These are phyloP conservation scores for Agonopterix arenella DNA, from an alignment of 2,888 invertebrate species.

Conservation along the genomic window DNA sequence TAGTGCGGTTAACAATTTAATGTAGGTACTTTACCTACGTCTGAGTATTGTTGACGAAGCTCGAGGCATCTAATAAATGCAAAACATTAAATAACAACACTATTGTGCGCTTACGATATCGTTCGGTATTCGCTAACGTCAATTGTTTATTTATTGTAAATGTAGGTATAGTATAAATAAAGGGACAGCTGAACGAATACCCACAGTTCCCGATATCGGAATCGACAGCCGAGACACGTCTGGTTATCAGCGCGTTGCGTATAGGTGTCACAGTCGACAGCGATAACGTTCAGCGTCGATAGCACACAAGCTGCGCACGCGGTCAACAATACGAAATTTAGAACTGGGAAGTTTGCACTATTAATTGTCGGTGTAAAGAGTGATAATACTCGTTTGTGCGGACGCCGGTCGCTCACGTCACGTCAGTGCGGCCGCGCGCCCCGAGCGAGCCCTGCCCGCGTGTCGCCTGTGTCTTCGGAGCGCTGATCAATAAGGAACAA, in stretches of 20 bases:
- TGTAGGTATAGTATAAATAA: slow-evolving; percentile 30
- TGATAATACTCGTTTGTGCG: slow-evolving; percentile 49
- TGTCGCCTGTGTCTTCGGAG: slow-evolving; percentile 20
- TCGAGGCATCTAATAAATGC: no score
- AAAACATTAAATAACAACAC: no score
- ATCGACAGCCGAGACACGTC: slow-evolving; percentile 34
- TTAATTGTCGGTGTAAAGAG: slow-evolving; percentile 54
- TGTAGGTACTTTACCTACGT: no score
- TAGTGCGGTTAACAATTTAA: no score
- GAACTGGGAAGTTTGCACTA: slow-evolving; percentile 51
- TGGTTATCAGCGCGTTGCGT: slow-evolving; percentile 24
- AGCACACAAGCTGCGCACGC: slow-evolving; percentile 36
- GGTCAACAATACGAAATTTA: slow-evolving; percentile 37
- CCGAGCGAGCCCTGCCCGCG: slow-evolving; percentile 22
- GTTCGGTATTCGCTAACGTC: slow-evolving; percentile 22
- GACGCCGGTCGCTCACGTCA: slow-evolving; percentile 29
- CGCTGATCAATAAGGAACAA: slow-evolving; percentile 49
- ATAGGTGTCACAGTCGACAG: slow-evolving; percentile 35
- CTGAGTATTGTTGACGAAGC: no score
- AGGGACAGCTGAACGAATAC: slow-evolving; percentile 37
- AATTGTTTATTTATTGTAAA: slow-evolving; percentile 40
- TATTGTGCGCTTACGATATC: not conserved
- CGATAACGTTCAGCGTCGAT: slow-evolving; percentile 52
- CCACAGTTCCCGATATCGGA: slow-evolving; percentile 42
- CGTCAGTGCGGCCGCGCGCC: slow-evolving; percentile 31